phyloP scores from a whole-genome alignment of 2,113 vertebrate genomes.

The Dissostichus mawsoni region DNA sequence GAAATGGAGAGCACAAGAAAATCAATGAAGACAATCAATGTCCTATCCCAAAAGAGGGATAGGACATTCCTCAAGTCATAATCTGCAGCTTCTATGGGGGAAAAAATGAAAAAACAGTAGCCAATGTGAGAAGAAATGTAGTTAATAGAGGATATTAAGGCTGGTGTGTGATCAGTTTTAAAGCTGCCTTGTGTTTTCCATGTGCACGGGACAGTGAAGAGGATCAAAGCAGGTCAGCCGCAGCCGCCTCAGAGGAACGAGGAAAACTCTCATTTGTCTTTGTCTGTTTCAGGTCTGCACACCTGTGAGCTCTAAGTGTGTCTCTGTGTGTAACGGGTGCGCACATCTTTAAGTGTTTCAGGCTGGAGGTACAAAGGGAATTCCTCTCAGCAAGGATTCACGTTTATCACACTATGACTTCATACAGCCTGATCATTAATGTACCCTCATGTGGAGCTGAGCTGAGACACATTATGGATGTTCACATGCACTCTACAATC shows the following conservation, averaged over 20 bases:
- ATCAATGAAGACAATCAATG: conserved; percentile 46
- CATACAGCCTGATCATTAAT: neutral
- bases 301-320: conserved; percentile 50
- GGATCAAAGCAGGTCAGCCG: conserved; percentile 61
- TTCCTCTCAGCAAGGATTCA: neutral
- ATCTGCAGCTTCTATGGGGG: conserved; percentile 23
- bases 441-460: neutral
- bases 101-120: conserved; percentile 12
- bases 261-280: conserved; percentile 57
- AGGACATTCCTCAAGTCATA: conserved; percentile 14
- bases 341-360: conserved; percentile 41
- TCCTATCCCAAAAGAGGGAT: conserved; percentile 11
- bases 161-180: conserved; percentile 32
- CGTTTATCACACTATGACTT: neutral
- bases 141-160: neutral
- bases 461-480: neutral
- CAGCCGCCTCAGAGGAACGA: conserved; percentile 30
- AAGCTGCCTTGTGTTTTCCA: conserved; percentile 39
- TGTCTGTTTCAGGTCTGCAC: conserved; percentile 52
- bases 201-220: conserved; percentile 17
- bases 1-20: conserved; percentile 36
- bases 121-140: neutral
- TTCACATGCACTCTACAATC: neutral
- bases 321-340: conserved; percentile 1
- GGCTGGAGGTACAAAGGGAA: conserved; percentile 12